Percentiles rank a stretch among this genome's conserved stretches.
These are phyloP conservation scores for Eulimnadia texana DNA, from an alignment of 1,140 invertebrate species.

Conservation along the genomic window DNA sequence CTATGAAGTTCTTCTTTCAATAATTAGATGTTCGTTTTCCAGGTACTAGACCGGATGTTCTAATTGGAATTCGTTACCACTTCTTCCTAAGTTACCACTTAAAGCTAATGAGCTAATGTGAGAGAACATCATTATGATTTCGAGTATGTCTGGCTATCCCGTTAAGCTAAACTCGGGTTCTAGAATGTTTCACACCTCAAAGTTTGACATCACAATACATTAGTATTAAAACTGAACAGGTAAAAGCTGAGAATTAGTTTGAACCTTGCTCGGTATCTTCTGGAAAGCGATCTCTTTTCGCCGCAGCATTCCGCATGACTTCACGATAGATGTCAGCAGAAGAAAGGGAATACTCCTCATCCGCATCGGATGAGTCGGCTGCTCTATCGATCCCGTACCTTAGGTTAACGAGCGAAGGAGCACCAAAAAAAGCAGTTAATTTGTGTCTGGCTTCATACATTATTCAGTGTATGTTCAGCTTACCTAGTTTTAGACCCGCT, in stretches of 20 bases:
- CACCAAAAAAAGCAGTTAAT: neutral
- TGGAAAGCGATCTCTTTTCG: neutral
- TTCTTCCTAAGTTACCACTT: no score
- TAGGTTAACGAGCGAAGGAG: neutral
- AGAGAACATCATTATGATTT: no score
- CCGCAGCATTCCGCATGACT: neutral
- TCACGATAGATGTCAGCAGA: conserved; percentile 13
- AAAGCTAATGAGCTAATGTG: no score
- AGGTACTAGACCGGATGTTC: no score
- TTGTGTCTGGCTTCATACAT: no score
- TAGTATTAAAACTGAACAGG: neutral
- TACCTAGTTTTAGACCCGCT: neutral
- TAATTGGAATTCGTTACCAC: no score
- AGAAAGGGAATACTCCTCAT: neutral
- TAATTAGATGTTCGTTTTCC: no score
- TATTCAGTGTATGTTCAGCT: neutral
- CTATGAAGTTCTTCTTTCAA: no score
- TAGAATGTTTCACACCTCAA: neutral
- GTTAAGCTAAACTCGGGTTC: neutral
- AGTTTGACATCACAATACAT: neutral
- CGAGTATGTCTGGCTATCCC: no score
- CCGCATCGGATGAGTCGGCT: neutral
- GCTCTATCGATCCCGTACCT: neutral
- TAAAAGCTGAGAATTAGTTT: neutral
- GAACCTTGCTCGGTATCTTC: neutral